Percentiles rank a stretch among this genome's conserved stretches.
Conservation (phyloP, 2,113 vertebrate species). For the Corydoras maculifer region DNA sequence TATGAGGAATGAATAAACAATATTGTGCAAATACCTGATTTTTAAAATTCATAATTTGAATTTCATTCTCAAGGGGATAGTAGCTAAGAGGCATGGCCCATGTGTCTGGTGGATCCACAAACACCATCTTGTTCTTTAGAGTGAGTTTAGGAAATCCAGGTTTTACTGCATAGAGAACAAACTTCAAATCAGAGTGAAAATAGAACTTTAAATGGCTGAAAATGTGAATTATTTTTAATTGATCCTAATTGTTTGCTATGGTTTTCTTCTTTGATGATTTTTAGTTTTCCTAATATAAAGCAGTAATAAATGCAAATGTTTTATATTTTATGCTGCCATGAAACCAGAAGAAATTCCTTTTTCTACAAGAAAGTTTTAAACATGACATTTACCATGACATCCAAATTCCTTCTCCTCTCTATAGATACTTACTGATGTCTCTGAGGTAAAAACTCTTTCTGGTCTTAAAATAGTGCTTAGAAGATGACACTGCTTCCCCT, state of each 20-base stretch:
- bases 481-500: conserved; percentile 47
- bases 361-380: too few relatives aligned
- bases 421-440: conserved; percentile 59
- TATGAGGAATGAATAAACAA: not conserved
- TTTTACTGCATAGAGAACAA: conserved; percentile 37
- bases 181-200: not conserved
- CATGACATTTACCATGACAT: too few relatives aligned
- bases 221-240: too few relatives aligned
- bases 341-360: too few relatives aligned
- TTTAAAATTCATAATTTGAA: conserved; percentile 54
- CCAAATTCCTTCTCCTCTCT: not conserved
- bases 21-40: not conserved
- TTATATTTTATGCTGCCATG: too few relatives aligned
- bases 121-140: conserved; percentile 26
- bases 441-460: conserved; percentile 57
- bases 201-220: too few relatives aligned
- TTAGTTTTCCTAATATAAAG: too few relatives aligned
- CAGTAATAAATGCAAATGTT: too few relatives aligned
- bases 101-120: conserved; percentile 49
- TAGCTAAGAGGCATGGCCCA: conserved; percentile 67
- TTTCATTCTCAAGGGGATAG: conserved; percentile 62
- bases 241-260: too few relatives aligned
- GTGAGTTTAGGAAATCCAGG: conserved; percentile 52
- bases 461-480: conserved; percentile 21
- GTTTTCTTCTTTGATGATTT: too few relatives aligned